Evolutionary conservation across 2,888 invertebrate genomes (phyloP), one percentile per base, ranked within the genome.

Genomic region (Blomia tropicalis): DNA sequence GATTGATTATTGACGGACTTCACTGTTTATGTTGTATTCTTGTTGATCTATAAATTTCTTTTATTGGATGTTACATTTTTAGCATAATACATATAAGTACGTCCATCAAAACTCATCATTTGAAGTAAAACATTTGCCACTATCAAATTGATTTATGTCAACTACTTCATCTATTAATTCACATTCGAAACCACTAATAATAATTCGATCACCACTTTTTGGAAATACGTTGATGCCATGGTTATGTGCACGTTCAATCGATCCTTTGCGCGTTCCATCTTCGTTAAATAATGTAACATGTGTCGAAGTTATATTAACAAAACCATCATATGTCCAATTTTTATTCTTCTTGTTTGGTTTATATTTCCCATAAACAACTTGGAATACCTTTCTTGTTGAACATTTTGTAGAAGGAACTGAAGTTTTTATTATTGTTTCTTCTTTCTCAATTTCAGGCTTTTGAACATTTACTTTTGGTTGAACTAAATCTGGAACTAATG

Each of bases 271-370:
- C 36, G 36, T 11, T 11, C 36, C 36, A 36, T 36, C 17, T 36
- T 36, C 36, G 36, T 36, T 36, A 17, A n/a, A n/a, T 17, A 36
- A 36, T 11, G 36, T 17, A 36, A 36, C 36, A 36, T 17, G 7
- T 7, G 7, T 36, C 36, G 7, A 11, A 36, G 36, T 11, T 3
- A 59, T 36, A 64, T 29, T 19, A 19, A 62, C 31, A 27, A 43
- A 58, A 1, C 62, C 62, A 23, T 62, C 62, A n/a, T n/a, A 19
- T 17, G 31, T 23, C 36, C 25, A 62, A 19, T 58, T 31, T 44
- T 62, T 60, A 25, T 62, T 22, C 41, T 62, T 62, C 29, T 62
- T 62, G 62, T 62, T 14, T 3, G 62, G 62, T 25, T 62, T 62
- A 30, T 62, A 23, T 27, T 19, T 5, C 7, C 62, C 62, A 22